A percentile compares a stretch with the other conserved stretches of the same genome.
phyloP scores from a whole-genome alignment of 2,797 vertebrate genomes.

The Bovichtus variegatus region DNA sequence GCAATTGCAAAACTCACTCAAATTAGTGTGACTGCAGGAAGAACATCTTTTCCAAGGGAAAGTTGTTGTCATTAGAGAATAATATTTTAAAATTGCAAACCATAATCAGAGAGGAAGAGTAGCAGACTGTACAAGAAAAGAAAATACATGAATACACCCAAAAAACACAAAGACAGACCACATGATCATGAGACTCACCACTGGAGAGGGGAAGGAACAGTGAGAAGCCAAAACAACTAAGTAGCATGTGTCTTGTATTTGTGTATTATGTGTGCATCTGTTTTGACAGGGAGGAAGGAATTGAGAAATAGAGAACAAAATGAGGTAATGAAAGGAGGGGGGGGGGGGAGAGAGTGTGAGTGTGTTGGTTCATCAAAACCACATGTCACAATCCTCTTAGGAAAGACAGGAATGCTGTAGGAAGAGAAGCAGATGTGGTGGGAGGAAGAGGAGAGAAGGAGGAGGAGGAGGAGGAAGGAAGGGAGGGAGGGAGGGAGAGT shows the following conservation, averaged over 20 bases:
- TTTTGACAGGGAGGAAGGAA: slow-evolving; percentile 1
- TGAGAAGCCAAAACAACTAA: slow-evolving; percentile 7
- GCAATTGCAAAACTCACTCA: too few relatives aligned
- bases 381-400: slow-evolving; percentile 68
- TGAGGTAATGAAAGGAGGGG: slow-evolving; percentile 27
- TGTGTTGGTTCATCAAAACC: slow-evolving; percentile 66
- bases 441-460: slow-evolving; percentile 1
- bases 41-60: neutral
- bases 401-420: slow-evolving; percentile 61
- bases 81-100: neutral
- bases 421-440: slow-evolving; percentile 71
- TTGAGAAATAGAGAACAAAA: slow-evolving; percentile 35
- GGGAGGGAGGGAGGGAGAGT: neutral
- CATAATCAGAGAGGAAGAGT: neutral
- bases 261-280: neutral
- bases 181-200: neutral
- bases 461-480: too few relatives aligned
- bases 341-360: slow-evolving; percentile 9
- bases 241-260: neutral
- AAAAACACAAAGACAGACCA: slow-evolving; percentile 16
- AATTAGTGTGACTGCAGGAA: too few relatives aligned
- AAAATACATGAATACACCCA: neutral
- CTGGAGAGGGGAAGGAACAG: slow-evolving; percentile 3
- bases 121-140: neutral
- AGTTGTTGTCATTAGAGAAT: neutral